These are phyloP conservation scores for Conops quadrifasciatus DNA, from an alignment of 2,888 invertebrate genomes.

Conservation along the genomic window DNA sequence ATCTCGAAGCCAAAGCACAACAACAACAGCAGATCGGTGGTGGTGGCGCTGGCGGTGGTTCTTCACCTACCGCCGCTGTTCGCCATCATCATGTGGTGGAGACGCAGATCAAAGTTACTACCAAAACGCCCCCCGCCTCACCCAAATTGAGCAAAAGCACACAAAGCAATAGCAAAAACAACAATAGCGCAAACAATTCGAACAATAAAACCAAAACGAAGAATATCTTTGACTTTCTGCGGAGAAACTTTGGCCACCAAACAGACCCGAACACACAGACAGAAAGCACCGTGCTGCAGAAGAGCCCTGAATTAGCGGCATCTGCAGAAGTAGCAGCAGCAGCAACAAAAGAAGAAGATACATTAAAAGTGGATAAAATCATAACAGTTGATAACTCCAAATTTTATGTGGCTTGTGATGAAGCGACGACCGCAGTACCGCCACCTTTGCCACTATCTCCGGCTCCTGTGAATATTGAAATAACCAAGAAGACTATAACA, in stretches of 20 bases:
- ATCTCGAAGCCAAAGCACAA: conserved; percentile 35
- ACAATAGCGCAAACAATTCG: conserved; percentile 22
- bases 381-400: conserved; percentile 59
- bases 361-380: conserved; percentile 53
- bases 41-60: too few relatives aligned
- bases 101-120: conserved; percentile 61
- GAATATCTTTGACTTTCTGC: conserved; percentile 64
- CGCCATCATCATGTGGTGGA: conserved; percentile 61
- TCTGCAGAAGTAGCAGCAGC: conserved; percentile 43
- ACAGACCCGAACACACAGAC: conserved; percentile 44
- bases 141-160: conserved; percentile 44
- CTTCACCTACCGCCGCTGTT: conserved; percentile 38
- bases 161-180: conserved; percentile 36
- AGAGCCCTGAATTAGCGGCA: conserved; percentile 40
- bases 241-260: conserved; percentile 61
- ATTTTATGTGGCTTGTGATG: conserved; percentile 57
- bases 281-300: conserved; percentile 24
- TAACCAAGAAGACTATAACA: conserved; percentile 53
- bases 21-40: background rate
- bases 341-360: conserved; percentile 48
- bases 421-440: conserved; percentile 45
- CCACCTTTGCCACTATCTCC: conserved; percentile 52
- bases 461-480: conserved; percentile 62
- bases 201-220: conserved; percentile 55
- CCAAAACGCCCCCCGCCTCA: conserved; percentile 55